A percentile compares a stretch with the other conserved stretches of the same genome.
Conservation (phyloP, 1,140 invertebrate genomes). For the Ctenoplectra terminalis region DNA sequence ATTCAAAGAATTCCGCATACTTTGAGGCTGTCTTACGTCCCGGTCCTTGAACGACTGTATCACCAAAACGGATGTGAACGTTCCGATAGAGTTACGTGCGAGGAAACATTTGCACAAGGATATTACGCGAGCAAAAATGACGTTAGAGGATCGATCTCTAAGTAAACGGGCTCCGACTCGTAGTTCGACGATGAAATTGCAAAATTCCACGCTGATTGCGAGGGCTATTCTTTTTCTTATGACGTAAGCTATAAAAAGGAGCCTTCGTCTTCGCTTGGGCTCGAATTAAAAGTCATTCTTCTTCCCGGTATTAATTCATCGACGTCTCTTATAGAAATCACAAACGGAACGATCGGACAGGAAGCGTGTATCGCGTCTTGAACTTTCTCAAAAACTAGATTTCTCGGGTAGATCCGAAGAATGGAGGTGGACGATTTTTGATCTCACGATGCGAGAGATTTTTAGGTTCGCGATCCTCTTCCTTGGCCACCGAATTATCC, state of each 20-base stretch:
- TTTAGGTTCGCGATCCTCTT: background rate
- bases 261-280: background rate
- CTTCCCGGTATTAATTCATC: too few relatives aligned
- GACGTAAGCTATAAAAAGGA: background rate
- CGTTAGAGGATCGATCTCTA: slow-evolving; percentile 8
- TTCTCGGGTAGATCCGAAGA: background rate
- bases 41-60: background rate
- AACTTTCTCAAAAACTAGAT: slow-evolving; percentile 17
- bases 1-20: background rate
- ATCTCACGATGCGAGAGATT: slow-evolving; percentile 13
- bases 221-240: too few relatives aligned
- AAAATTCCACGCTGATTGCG: slow-evolving; percentile 10
- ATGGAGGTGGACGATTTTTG: background rate
- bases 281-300: background rate
- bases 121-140: slow-evolving; percentile 33
- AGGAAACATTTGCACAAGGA: slow-evolving; percentile 40
- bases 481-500: slow-evolving; percentile 18
- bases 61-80: slow-evolving; percentile 54
- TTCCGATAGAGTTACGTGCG: slow-evolving; percentile 24
- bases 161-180: background rate
- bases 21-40: background rate
- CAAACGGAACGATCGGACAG: background rate
- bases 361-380: background rate
- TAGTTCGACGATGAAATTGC: background rate
- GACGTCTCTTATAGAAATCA: background rate